Evolutionary conservation across 2,797 vertebrate species (phyloP), one percentile per base, ranked within the genome.

Genomic region (Catharus ustulatus): DNA sequence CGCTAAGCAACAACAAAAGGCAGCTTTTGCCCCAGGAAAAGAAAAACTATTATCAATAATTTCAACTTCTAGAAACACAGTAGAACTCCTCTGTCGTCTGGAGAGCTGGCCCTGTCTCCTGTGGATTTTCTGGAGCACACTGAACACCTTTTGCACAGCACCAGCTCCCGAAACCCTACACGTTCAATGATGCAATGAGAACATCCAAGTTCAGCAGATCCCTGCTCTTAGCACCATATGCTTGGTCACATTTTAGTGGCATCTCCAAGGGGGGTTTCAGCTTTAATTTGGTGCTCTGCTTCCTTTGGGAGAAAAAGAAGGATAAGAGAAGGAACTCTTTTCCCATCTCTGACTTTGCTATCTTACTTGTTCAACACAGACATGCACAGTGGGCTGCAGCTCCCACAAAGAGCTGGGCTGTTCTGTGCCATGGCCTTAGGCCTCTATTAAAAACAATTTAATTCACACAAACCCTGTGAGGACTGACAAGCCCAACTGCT

Each of bases 401-500:
- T 94, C 84, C 89, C 62, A 89, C 79, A 89, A 94, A 92, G 93
- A 92, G 84, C 79, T 82, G 69, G 93, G 92, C 89, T 94, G 94
- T 34, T 95, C 63, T 69, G 34, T 87, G 87, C 93, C 77, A 89
- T 93, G 94, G 93, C 95, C 93, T 89, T 81, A 94, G 87, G 95
- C 95, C 89, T 92, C 92, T 84, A 94, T 94, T 93, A 95, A 95
- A 94, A 96, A 88, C 94, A 73, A 91, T 94, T 96, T 96, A 92
- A 87, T 96, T 95, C 92, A 88, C 89, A 91, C 46, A 69, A 77
- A 49, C 73, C 87, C 95, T 94, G 89, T 83, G 95, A 97, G 96
- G 92, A 95, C 94, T 89, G 90, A 90, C 84, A 87, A 92, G 55
- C 76, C 79, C 89, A 94, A 95, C 95, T 79, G 95, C 94, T 87